Base-by-base conservation (phyloP, 2,113 vertebrate species). In the Piprites chloris region DNA sequence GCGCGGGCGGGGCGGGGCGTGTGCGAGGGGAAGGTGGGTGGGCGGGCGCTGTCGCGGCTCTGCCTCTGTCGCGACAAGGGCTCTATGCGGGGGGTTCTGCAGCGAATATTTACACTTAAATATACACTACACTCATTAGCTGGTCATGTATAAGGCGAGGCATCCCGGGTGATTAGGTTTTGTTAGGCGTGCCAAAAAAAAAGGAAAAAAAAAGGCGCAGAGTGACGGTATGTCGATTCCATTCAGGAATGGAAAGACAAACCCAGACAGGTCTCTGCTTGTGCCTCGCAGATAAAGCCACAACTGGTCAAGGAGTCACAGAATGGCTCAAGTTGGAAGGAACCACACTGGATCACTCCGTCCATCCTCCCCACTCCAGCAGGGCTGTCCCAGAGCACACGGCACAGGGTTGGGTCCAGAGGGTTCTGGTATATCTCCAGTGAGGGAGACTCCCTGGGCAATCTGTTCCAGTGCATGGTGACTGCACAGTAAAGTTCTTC, bases 71-170 rank as follows among this genome's bases (percentile, higher is more conserved):
- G 37, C 35, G 44, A 1, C 9, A 0, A 35, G 30, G 3, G 27
- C 12, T 16, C 24, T 4, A 3, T 14, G 22, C 3, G 0, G 44
- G 5, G 44, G 3, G 6, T n/a, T 24, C 1, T 14, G 23, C 12
- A 0, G 42, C 11, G 10, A 18, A 3, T 17, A 0, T 3, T 4
- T 2, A 3, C 47, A 0, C 14, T 4, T 16, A 24, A n/a, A n/a
- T n/a, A n/a, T n/a, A n/a, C n/a, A n/a, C n/a, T n/a, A n/a, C n/a
- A n/a, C n/a, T n/a, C n/a, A 9, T 4, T 30, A 9, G 35, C 13
- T 39, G 3, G 20, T 1, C 42, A 0, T 21, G 3, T 3, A 3
- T 20, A 4, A 10, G 5, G 7, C 9, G 6, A 24, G 4, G 37
- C 1, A 1, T 16, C 39, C 7, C 1, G 2, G 4, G 8, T 3